Base-by-base conservation (phyloP, 2,797 vertebrate genomes). In the Smutsia temminckii region DNA sequence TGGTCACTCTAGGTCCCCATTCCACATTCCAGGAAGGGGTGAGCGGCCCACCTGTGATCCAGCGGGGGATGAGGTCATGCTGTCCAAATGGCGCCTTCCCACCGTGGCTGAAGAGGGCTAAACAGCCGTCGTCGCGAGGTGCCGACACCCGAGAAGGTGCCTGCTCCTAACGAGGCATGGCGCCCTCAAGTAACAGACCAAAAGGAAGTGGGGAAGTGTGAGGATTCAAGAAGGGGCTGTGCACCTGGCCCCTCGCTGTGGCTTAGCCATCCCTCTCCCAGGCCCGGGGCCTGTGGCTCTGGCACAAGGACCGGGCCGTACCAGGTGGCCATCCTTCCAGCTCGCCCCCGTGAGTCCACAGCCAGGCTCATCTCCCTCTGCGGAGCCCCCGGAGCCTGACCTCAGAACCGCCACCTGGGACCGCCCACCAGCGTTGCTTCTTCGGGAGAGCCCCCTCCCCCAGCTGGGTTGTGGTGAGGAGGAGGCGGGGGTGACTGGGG, bases 61-160 rank as follows among this genome's bases (percentile, higher is more conserved):
- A 2, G 8, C 3, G 0, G 3, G 13, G 49, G 14, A 29, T 20
- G 49, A 21, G 64, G n/a, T 46, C 6, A 6, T 4, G 12, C 49
- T 25, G 1, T 53, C 78, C 42, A 13, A 8, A 16, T 27, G 49
- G 42, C 18, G 20, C 32, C 42, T 16, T 34, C 64, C 21, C 13
- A 0, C 32, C 14, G 23, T n/a, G 71, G 29, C 84, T 18, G 1
- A 57, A 23, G 25, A 18, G 46, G 27, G 6, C 89, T 55, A 17
- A 64, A 12, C 69, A 57, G 53, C 11, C 27, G 66, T 57, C 64
- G 4, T 14, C 55, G 0, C 23, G 61, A 93, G 63, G 42, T 46
- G 27, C 57, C 42, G 61, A 75, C 34, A 34, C 55, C 53, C 40
- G 37, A 8, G 3, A n/a, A 42, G 21, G 46, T 27, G 1, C 21